Percentiles rank a stretch among this genome's conserved stretches.
Conservation (phyloP, 2,888 invertebrate species). For the Tupiocoris notatus region DNA sequence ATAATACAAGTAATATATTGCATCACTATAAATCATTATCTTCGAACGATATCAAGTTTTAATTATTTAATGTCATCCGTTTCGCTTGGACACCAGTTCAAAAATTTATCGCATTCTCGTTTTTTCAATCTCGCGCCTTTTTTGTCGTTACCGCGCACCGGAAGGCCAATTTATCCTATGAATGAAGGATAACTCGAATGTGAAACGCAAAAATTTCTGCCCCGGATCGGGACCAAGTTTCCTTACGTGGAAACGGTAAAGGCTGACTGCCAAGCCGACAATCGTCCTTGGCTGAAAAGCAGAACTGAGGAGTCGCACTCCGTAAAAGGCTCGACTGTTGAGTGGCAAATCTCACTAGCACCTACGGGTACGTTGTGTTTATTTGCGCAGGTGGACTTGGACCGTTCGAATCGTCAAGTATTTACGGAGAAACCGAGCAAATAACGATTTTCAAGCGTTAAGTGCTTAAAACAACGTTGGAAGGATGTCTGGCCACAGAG, state of each 20-base stretch:
- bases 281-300: constrained; percentile 19
- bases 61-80: too few species aligned
- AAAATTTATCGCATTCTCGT: too few species aligned
- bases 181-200: constrained; percentile 15
- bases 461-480: background rate
- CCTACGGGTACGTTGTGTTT: constrained; percentile 1
- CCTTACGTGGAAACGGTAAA: constrained; percentile 29
- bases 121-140: too few species aligned
- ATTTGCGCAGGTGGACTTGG: background rate
- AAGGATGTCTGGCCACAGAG: too few species aligned
- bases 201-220: constrained; percentile 16
- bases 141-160: too few species aligned
- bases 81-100: too few species aligned
- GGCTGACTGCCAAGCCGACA: background rate
- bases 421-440: background rate
- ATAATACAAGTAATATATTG: too few species aligned
- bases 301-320: constrained; percentile 10
- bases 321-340: constrained; percentile 20
- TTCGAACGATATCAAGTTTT: too few species aligned
- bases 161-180: too few species aligned
- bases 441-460: background rate
- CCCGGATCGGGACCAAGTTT: constrained; percentile 31
- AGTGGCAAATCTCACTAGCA: constrained; percentile 11
- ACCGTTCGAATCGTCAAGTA: background rate
- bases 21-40: too few species aligned